Evolutionary conservation across 1,140 invertebrate genomes (phyloP), one percentile per base, ranked within the genome.

Genomic region (Leptinotarsa undecemlineata): DNA sequence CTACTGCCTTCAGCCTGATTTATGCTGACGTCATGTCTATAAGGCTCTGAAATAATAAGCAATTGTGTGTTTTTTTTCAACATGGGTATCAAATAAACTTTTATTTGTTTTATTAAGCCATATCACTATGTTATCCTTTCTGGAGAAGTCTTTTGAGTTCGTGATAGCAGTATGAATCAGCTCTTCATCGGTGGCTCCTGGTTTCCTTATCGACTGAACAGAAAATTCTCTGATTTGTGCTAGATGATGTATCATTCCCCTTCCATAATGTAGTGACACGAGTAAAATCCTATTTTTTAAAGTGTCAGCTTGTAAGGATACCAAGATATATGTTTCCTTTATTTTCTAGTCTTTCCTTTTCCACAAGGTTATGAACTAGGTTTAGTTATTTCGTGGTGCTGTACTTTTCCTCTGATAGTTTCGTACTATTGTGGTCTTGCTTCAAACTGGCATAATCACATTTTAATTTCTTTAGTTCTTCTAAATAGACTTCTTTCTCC

Each of bases 231-330:
- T 14, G 62, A 64, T 64, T 64, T 64, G 62, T 21, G 62, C 19
- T 19, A 64, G 62, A 64, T 64, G 62, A 64, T 64, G 13, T 23
- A 64, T 64, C 62, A 64, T 64, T 64, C 62, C 20, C 19, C 23
- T 64, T 64, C 62, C 20, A 64, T 64, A 8, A 64, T 21, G 23
- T 11, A 20, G 20, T 64, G 62, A 15, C 23, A 64, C 20, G 23
- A 21, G 6, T n/a, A 64, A 64, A 64, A 64, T 64, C 3, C 14
- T 64, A 2, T 23, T 19, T 64, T 64, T 64, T 21, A 0, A 64
- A 1, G 62, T 8, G 20, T 21, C 14, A 19, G 19, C 23, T 64
- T 64, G 62, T 64, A 21, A 15, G 6, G 62, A 26, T 63, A 17
- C 19, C 19, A 2, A 14, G 19, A 63, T 17, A 63, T 63, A 23